Conservation (phyloP, 2,888 invertebrate species). For the Thereva nobilitata region DNA sequence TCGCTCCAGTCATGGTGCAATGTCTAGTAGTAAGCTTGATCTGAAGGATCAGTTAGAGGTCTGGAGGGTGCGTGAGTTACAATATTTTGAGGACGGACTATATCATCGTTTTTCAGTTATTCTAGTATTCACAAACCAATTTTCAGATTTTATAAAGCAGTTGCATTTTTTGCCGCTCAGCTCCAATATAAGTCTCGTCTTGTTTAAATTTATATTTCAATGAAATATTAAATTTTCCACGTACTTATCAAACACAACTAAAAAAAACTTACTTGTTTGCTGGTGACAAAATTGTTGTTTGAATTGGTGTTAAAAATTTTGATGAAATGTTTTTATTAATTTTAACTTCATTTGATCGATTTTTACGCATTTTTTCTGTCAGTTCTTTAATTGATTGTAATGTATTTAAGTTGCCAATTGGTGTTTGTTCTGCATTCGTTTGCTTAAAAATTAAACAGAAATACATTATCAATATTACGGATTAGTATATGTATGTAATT, state of each 20-base stretch:
- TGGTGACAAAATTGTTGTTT: constrained; percentile 53
- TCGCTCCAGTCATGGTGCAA: no score
- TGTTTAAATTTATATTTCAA: not conserved
- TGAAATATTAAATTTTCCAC: not conserved
- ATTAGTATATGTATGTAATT: not conserved
- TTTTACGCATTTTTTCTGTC: constrained; percentile 52
- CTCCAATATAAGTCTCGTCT: no score
- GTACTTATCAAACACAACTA: not conserved
- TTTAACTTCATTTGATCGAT: constrained; percentile 49
- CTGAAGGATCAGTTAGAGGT: no score
- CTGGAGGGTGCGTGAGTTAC: no score
- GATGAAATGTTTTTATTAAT: constrained; percentile 48
- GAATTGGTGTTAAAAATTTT: constrained; percentile 48
- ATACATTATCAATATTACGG: not conserved
- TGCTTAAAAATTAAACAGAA: constrained; percentile 37
- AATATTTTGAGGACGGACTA: no score
- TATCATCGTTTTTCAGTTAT: no score
- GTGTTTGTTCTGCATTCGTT: constrained; percentile 51
- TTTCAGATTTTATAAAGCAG: no score
- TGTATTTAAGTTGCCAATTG: constrained; percentile 52
- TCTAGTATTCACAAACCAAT: no score
- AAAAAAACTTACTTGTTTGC: constrained; percentile 51
- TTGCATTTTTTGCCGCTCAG: no score
- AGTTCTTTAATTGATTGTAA: constrained; percentile 54
- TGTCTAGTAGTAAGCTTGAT: no score